These are phyloP conservation scores for Pandemis corylana DNA, from an alignment of 2,888 invertebrate genomes.

Conservation along the genomic window DNA sequence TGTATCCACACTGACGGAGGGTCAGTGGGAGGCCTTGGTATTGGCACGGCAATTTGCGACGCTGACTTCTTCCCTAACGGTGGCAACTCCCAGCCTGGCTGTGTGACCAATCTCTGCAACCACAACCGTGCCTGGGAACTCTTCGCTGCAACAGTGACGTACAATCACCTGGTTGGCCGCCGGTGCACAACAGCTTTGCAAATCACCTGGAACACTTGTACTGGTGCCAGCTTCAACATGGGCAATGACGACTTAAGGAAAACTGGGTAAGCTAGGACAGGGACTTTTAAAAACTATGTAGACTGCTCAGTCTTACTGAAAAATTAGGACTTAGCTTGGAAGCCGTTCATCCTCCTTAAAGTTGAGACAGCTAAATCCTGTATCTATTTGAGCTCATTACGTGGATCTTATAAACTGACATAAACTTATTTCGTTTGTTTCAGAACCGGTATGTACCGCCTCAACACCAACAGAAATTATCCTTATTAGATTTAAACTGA, in stretches of 20 bases:
- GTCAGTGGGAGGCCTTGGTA: slow-evolving; percentile 44
- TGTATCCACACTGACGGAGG: slow-evolving; percentile 52
- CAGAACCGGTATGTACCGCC: slow-evolving; percentile 58
- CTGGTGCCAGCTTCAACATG: slow-evolving; percentile 59
- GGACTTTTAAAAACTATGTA: not conserved
- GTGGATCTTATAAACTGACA: not conserved
- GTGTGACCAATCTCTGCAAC: slow-evolving; percentile 59
- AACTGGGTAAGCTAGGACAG: slow-evolving; percentile 54
- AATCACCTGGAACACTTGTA: slow-evolving; percentile 60
- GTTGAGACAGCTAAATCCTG: too few species aligned
- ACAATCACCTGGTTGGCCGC: slow-evolving; percentile 64
- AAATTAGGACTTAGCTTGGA: not conserved
- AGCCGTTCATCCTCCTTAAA: too few species aligned
- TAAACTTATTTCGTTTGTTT: slow-evolving; percentile 43
- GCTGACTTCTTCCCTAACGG: slow-evolving; percentile 86
- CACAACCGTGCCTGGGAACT: slow-evolving; percentile 70
- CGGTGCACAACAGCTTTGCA: slow-evolving; percentile 58
- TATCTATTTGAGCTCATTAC: too few species aligned
- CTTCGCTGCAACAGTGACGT: slow-evolving; percentile 63
- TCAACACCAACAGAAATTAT: slow-evolving; percentile 54
- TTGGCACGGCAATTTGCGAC: slow-evolving; percentile 58
- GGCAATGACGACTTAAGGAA: slow-evolving; percentile 64
- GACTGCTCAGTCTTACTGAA: not conserved
- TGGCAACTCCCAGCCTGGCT: slow-evolving; percentile 74
- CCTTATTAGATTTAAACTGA: slow-evolving; percentile 49